A percentile compares a stretch with the other conserved stretches of the same genome.
Conservation (phyloP, 2,797 vertebrate species). For the Thalassophryne amazonica region DNA sequence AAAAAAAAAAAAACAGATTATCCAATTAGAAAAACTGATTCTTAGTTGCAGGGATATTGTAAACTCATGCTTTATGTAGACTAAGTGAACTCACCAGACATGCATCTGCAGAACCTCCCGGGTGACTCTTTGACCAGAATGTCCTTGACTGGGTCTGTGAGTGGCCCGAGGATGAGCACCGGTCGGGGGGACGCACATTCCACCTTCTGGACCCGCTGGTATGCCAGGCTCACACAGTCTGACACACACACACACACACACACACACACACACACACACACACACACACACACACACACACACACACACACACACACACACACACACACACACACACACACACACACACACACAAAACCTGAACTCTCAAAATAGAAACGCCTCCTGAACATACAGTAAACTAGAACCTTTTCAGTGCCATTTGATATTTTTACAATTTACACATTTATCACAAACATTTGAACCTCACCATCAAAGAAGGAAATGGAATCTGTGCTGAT, state of each 20-base stretch:
- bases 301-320: too few species aligned
- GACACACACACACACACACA: constrained; percentile 11
- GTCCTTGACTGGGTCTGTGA: constrained; percentile 94
- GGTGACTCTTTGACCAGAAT: constrained; percentile 96
- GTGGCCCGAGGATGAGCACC: constrained; percentile 91
- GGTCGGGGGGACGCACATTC: constrained; percentile 90
- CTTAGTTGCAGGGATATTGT: too few species aligned
- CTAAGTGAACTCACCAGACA: constrained; percentile 83
- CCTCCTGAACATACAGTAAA: too few species aligned
- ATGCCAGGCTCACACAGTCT: constrained; percentile 93
- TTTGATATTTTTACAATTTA: neutral
- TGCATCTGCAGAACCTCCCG: constrained; percentile 94
- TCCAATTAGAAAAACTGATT: too few species aligned
- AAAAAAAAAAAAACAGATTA: too few species aligned
- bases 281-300: too few species aligned
- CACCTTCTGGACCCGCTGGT: constrained; percentile 96
- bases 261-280: too few species aligned
- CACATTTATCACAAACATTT: neutral
- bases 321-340: too few species aligned
- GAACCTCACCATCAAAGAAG: constrained; percentile 85
- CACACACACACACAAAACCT: too few species aligned
- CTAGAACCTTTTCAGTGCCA: neutral
- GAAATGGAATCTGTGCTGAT: constrained; percentile 94
- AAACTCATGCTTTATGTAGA: too few species aligned
- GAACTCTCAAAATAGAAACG: too few species aligned